phyloP scores from a whole-genome alignment of 1,140 invertebrate genomes.

The Ladona fulva region DNA sequence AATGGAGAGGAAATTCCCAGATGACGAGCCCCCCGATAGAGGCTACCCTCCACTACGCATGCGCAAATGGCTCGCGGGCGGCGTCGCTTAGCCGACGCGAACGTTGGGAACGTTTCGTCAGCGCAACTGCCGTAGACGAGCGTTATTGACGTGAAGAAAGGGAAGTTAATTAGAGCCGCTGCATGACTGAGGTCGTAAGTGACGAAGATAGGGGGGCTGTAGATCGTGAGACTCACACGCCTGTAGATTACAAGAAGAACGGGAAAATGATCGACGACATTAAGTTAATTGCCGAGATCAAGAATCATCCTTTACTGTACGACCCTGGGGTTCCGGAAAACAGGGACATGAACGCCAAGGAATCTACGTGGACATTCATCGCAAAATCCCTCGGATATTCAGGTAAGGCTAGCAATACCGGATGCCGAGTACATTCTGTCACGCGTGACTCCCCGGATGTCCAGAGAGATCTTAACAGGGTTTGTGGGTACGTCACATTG shows the following conservation, averaged over 20 bases:
- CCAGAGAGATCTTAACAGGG: too few species aligned
- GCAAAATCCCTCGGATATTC: not conserved
- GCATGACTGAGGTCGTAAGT: too few species aligned
- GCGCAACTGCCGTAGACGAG: not conserved
- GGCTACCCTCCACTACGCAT: not conserved
- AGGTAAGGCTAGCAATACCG: not conserved
- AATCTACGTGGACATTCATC: not conserved
- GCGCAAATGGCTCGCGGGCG: not conserved
- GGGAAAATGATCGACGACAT: conserved; percentile 13
- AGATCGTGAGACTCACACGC: too few species aligned
- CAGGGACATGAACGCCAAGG: not conserved
- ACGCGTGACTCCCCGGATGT: too few species aligned
- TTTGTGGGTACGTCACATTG: too few species aligned
- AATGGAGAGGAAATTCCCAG: not conserved
- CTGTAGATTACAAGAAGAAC: not conserved
- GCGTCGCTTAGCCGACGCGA: not conserved
- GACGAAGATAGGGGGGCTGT: too few species aligned
- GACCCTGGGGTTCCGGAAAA: conserved; percentile 11
- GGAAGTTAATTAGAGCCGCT: not conserved
- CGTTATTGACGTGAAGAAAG: not conserved
- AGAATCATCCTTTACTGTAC: conserved; percentile 15
- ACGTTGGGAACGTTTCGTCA: not conserved
- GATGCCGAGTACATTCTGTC: too few species aligned
- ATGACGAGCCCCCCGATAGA: not conserved
- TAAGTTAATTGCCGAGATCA: conserved; percentile 14